phyloP scores from a whole-genome alignment of 2,113 vertebrate genomes.

The Alaudala cheleensis region DNA sequence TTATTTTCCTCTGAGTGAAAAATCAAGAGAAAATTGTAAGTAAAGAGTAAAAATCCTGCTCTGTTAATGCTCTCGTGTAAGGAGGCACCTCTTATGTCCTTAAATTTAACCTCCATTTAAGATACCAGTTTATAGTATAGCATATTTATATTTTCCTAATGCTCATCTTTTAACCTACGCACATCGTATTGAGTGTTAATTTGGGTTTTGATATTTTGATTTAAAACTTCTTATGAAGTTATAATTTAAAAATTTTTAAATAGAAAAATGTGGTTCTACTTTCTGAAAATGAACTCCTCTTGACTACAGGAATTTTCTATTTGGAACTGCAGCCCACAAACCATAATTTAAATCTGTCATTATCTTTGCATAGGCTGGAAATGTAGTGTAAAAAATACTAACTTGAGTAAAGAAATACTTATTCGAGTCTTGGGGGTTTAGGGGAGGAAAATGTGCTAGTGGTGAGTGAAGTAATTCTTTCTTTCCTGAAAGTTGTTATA shows the following conservation, averaged over 20 bases:
- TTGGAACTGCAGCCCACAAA: neutral
- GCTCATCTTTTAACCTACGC: accelerated
- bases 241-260: neutral
- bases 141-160: accelerated
- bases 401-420: neutral
- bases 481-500: neutral
- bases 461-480: neutral
- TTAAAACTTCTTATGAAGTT: accelerated
- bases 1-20: neutral
- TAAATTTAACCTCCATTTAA: neutral
- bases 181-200: accelerated
- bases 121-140: accelerated
- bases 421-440: neutral
- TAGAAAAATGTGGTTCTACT: neutral
- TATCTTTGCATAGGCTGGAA: neutral
- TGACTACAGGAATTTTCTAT: neutral
- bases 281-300: neutral
- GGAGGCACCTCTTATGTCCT: neutral
- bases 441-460: neutral
- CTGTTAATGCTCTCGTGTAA: accelerated
- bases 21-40: neutral
- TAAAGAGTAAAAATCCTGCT: neutral
- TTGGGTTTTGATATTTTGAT: neutral
- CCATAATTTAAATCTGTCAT: neutral
- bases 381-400: neutral